phyloP scores from a whole-genome alignment of 1,140 invertebrate species.

The Brachionus asplanchnoidis region DNA sequence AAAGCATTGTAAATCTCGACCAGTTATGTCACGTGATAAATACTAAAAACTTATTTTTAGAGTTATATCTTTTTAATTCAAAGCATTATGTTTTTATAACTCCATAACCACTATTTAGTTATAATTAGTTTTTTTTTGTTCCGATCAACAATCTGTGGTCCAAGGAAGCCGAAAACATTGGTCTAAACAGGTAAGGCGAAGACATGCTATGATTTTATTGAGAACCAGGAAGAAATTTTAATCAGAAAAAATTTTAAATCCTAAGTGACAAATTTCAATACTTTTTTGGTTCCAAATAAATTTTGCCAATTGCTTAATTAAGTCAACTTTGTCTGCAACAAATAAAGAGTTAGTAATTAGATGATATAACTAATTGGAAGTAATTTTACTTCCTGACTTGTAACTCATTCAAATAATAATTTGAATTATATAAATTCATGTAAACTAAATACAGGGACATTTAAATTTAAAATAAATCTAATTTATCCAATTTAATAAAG shows the following conservation, averaged over 20 bases:
- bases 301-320: neutral
- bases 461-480: neutral
- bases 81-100: neutral
- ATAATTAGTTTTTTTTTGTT: neutral
- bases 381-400: slow-evolving; percentile 8
- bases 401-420: neutral
- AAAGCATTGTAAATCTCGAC: neutral
- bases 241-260: neutral
- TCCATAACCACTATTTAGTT: neutral
- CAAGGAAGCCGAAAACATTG: neutral
- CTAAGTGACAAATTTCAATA: neutral
- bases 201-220: too few species aligned
- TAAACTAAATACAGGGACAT: slow-evolving; percentile 13
- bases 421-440: neutral
- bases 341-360: neutral
- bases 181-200: too few species aligned
- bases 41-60: neutral
- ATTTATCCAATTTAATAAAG: slow-evolving; percentile 18
- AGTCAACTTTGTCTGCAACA: neutral
- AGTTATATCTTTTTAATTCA: neutral
- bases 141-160: neutral
- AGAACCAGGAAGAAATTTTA: neutral
- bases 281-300: neutral
- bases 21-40: neutral
- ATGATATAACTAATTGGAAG: neutral